These are phyloP conservation scores for Amiota minor DNA, from an alignment of 2,888 invertebrate species.

Conservation along the genomic window DNA sequence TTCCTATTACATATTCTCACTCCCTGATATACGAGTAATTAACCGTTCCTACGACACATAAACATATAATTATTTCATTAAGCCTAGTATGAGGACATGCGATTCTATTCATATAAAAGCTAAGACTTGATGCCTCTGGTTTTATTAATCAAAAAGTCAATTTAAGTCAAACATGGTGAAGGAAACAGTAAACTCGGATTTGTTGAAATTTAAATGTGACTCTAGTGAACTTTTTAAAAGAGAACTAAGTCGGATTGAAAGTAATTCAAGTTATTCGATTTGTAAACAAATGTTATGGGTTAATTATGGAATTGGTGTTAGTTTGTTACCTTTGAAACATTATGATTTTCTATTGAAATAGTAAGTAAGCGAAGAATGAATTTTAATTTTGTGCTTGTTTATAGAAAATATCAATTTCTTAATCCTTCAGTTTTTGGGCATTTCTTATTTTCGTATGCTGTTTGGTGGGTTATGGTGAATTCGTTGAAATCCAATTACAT, in stretches of 20 bases:
- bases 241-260: neutral
- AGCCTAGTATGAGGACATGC: no score
- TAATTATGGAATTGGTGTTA: neutral
- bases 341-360: neutral
- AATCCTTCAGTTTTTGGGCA: neutral
- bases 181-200: neutral
- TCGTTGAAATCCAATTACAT: neutral
- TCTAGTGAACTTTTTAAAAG: neutral
- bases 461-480: neutral
- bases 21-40: no score
- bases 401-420: neutral
- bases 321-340: neutral
- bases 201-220: neutral
- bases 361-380: neutral
- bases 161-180: neutral
- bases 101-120: no score
- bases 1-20: no score
- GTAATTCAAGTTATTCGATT: neutral
- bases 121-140: no score
- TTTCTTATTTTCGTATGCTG: neutral
- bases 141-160: no score
- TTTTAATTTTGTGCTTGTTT: neutral
- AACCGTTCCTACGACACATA: no score
- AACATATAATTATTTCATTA: no score
- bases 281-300: neutral